Base-by-base conservation (phyloP, 2,113 vertebrate species). In the Archilochus colubris region DNA sequence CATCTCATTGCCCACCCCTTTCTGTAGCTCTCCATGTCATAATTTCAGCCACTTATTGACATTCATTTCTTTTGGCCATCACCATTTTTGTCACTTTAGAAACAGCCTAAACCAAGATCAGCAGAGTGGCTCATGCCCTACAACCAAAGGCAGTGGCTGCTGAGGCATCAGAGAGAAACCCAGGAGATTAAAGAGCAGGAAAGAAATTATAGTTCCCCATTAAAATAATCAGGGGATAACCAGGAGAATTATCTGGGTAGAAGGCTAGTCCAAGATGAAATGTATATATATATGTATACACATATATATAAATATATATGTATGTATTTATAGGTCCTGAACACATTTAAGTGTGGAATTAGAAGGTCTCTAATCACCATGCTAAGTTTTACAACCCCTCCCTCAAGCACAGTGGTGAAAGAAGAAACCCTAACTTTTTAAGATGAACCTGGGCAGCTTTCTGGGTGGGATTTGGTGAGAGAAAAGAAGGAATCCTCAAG, bases 321-420 rank as follows among this genome's bases (percentile, higher is more conserved):
- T 11, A 31, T 20, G 18, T 20, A 31, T 48, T 50, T 25, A 25
- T 24, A 51, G 19, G 8, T 44, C 70, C 46, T 53, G 16, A 89
- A 85, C 51, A 28, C 1, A 38, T 88, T 79, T 22, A 40, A 40
- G 46, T 33, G n/a, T 51, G 30, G 43, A 76, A 88, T 89, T 85
- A 40, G 44, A 68, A 91, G 33, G 75, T 88, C 88, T 95, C 22
- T 94, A 91, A 91, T 86, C 63, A 82, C 59, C 0, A 1, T 3
- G 0, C 19, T 55, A 54, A 51, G 62, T 73, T 96, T 91, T 68
- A 93, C 85, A 91, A 96, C 93, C 82, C 70, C 59, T 93, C 36
- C 75, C 88, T 88, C 85, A 88, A 66, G 36, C 10, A 62, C 12
- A 46, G 50, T 13, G 15, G 43, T 62, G 28, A 50, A 74, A 94